Conservation (phyloP, 2,797 vertebrate genomes). For the Rhynchonycteris naso region DNA sequence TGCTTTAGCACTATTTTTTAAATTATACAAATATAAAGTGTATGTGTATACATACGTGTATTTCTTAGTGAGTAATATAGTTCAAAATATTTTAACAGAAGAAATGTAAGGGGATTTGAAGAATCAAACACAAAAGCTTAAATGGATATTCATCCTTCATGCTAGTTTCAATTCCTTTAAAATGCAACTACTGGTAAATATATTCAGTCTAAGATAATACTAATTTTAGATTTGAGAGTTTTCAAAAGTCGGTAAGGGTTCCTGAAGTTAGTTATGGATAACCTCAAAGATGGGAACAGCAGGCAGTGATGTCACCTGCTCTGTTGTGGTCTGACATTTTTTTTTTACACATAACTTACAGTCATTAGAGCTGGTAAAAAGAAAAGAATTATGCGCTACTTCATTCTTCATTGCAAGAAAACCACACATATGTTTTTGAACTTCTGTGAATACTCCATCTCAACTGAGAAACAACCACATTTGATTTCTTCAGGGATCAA, state of each 20-base stretch:
- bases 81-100: conserved; percentile 19
- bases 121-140: conserved; percentile 33
- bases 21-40: neutral
- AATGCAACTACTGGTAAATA: neutral
- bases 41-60: neutral
- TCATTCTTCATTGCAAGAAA: neutral
- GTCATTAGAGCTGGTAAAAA: neutral
- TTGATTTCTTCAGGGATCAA: neutral
- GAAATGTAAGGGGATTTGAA: neutral
- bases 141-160: neutral
- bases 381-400: neutral
- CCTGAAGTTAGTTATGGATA: neutral
- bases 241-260: neutral
- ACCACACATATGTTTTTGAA: neutral
- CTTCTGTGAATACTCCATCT: neutral
- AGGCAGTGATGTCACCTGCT: neutral
- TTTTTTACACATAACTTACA: neutral
- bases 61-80: neutral
- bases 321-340: neutral
- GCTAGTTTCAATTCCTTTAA: neutral
- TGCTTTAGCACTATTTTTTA: neutral
- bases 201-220: neutral
- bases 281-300: neutral
- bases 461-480: neutral
- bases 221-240: neutral